Base-by-base conservation (phyloP, 2,113 vertebrate species). In the Nestor notabilis region DNA sequence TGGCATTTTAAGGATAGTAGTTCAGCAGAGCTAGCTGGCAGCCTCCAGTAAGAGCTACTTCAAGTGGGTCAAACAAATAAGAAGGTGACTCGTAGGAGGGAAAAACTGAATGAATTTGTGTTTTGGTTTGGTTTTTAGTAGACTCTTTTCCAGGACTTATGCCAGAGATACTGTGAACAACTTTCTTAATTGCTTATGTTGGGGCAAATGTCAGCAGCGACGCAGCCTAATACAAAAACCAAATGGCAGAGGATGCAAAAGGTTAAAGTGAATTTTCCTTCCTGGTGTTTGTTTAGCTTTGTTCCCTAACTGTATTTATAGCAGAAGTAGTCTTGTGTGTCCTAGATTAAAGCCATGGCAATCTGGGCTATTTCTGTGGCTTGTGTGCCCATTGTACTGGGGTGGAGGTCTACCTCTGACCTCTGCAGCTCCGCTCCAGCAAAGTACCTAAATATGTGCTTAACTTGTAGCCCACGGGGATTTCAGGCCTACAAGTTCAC, bases 231-330 rank as follows among this genome's bases (percentile, higher is more conserved):
- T 63, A 60, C 68, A 83, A 63, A 88, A 84, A 28, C 8, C 60
- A 70, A 89, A 79, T 75, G 85, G 46, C 60, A 83, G 68, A n/a
- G 44, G 35, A 60, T 69, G 72, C 66, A 37, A 69, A 58, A 89
- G 91, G 85, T 95, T 94, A 93, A 89, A 92, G 63, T 0, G 9
- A 71, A 56, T 95, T 92, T 96, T 91, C 89, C 88, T 85, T 85
- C 88, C 87, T 95, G 83, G 11, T 87, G 76, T 89, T 90, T 90
- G 66, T 95, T 96, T 89, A 87, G 63, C 82, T 84, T 95, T 90
- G 55, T 95, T 90, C 79, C 33, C 10, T 63, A 6, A 63, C 70
- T 89, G 29, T 84, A 74, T 93, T 95, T 90, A 27, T 77, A 94
- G 76, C 58, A 95, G 87, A 49, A 82, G 55, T 83, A 68, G 77